Evolutionary conservation across 2,113 vertebrate species (phyloP), one percentile per base, ranked within the genome.

Genomic region (Vicugna pacos): DNA sequence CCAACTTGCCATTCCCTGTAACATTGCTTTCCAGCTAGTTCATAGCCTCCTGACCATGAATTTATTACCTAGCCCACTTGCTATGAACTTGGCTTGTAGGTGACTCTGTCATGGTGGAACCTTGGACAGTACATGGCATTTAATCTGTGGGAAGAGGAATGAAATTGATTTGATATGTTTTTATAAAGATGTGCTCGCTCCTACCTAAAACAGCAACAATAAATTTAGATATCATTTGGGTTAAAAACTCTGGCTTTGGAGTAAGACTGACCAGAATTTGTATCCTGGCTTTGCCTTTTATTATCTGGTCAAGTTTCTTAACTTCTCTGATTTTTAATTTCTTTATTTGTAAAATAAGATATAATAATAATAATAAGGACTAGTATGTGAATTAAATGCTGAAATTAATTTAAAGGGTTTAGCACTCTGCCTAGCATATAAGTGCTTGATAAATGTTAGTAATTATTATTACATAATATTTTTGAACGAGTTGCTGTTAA

Each of bases 321-420:
- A 65, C 62, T 62, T 92, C 72, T 52, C 52, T 93, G 42, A 81
- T 80, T 85, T 94, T 96, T 70, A 82, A 20, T 86, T 89, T 94
- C 46, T 89, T 81, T 94, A 26, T 79, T 72, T 72, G 52, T 60
- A 81, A 94, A 65, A 79, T 81, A 81, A 17, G 35, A 46, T 56
- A 48, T 76, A 38, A 30, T 54, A 80, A 48, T 76, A 38, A 30
- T 54, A 80, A 65, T 58, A 89, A 85, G 15, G 32, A 6, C 70
- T 48, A 54, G 1, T 62, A 0, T 85, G 32, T 87, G 54, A 92
- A 46, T n/a, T 86, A 58, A 65, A 35, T 93, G 24, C 22, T 52
- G 91, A 72, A 67, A 38, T 72, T 50, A 91, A 32, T 54, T 83
- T 70, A 9, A 46, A 64, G 50, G 16, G 30, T 70, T 89, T 81